A percentile compares a stretch with the other conserved stretches of the same genome.
phyloP scores from a whole-genome alignment of 2,113 vertebrate species.

The Chaetops frenatus region DNA sequence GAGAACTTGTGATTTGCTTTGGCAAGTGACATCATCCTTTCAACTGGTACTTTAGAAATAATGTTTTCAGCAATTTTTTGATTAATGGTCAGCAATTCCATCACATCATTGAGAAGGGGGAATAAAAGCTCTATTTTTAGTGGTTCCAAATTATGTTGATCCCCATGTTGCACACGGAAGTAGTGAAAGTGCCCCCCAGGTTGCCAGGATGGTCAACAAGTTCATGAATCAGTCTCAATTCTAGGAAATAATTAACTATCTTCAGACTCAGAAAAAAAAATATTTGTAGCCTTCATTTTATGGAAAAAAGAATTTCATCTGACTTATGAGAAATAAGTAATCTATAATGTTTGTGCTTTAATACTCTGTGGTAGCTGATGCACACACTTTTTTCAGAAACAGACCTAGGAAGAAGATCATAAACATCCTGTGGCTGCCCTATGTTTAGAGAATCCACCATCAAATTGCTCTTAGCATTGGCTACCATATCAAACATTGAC shows the following conservation, averaged over 20 bases:
- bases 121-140: background rate
- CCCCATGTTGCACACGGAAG: background rate
- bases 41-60: background rate
- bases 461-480: background rate
- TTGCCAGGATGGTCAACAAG: background rate
- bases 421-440: rapidly evolving
- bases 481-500: background rate
- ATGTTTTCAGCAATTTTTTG: background rate
- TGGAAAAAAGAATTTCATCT: background rate
- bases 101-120: background rate
- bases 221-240: background rate
- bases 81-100: background rate
- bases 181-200: background rate
- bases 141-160: background rate
- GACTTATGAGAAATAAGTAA: background rate
- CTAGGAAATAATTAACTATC: background rate
- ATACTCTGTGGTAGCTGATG: background rate
- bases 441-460: background rate
- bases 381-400: background rate
- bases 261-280: background rate
- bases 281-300: background rate
- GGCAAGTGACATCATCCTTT: background rate
- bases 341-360: background rate
- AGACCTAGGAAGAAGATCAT: background rate
- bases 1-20: background rate